Evolutionary conservation across 1,140 invertebrate species (phyloP).

Genomic region (Heliconius nattereri): DNA sequence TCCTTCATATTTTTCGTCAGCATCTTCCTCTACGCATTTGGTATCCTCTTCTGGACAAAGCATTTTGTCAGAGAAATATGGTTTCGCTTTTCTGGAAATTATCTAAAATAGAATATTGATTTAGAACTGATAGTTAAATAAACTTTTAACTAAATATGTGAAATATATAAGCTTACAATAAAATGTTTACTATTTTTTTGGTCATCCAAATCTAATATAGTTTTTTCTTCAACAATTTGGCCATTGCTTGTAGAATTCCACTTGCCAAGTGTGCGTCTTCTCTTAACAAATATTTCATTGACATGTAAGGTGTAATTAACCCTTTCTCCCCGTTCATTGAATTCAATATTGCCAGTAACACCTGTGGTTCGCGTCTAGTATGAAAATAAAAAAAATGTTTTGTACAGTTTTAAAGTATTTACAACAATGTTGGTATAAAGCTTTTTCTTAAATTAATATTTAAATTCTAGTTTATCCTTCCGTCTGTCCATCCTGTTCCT

Average conservation of each 20-base stretch:
- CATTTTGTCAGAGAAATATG: slow-evolving; percentile 63
- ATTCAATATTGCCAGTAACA: slow-evolving; percentile 64
- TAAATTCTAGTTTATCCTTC: no score
- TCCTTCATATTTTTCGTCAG: slow-evolving; percentile 86
- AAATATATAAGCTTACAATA: slow-evolving; percentile 50
- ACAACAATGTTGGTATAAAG: not conserved
- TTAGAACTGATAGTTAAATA: no score
- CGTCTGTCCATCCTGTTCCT: no score
- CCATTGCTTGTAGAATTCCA: slow-evolving; percentile 54
- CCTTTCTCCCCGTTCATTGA: slow-evolving; percentile 61
- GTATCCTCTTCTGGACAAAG: slow-evolving; percentile 51
- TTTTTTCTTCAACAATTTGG: slow-evolving; percentile 49
- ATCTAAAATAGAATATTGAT: slow-evolving; percentile 47
- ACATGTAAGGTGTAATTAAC: slow-evolving; percentile 67
- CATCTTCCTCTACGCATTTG: slow-evolving; percentile 55
- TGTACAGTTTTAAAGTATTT: not conserved
- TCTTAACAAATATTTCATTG: slow-evolving; percentile 63
- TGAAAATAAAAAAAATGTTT: not conserved
- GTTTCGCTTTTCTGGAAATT: slow-evolving; percentile 65
- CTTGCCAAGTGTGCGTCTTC: slow-evolving; percentile 53
- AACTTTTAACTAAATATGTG: no score
- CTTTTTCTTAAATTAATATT: no score
- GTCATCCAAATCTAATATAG: slow-evolving; percentile 34
- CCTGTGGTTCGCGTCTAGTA: slow-evolving; percentile 59
- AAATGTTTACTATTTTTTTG: slow-evolving; percentile 66